Evolutionary conservation across 2,797 vertebrate genomes (phyloP).

Genomic region (Benthosema pterotum): DNA sequence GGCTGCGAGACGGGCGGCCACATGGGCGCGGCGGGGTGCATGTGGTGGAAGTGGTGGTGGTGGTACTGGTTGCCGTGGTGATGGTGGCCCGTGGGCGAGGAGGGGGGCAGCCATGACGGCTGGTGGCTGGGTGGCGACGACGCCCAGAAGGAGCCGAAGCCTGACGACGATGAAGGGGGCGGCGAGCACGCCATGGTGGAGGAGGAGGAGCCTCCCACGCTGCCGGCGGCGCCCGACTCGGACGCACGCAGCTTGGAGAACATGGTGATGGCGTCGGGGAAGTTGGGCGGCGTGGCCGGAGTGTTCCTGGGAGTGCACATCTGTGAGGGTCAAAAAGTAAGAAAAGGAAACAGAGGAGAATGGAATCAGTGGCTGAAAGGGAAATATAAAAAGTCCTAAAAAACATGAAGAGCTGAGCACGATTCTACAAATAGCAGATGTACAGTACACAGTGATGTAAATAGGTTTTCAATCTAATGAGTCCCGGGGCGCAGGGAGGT

Average conservation of each 20-base stretch:
- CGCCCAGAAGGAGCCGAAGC: conserved; percentile 89
- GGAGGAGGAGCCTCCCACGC: conserved; percentile 63
- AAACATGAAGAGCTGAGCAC: too few relatives aligned
- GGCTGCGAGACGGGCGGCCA: conserved; percentile 85
- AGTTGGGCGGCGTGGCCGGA: conserved; percentile 93
- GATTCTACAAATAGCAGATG: too few relatives aligned
- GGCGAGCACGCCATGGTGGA: conserved; percentile 86
- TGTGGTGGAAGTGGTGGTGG: conserved; percentile 78
- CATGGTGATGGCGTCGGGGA: conserved; percentile 94
- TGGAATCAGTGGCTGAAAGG: not conserved
- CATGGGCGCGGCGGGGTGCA: conserved; percentile 82
- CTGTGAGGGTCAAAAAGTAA: conserved; percentile 61
- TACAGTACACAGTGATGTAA: too few relatives aligned
- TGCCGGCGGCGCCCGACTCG: conserved; percentile 72
- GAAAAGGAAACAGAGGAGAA: not conserved
- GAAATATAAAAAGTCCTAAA: too few relatives aligned
- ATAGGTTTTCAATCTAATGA: too few relatives aligned
- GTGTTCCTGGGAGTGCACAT: conserved; percentile 97
- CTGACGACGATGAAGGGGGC: conserved; percentile 80
- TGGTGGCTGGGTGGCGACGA: conserved; percentile 87
- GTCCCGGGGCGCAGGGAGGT: too few relatives aligned
- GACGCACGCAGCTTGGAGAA: conserved; percentile 93
- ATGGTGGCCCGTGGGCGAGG: conserved; percentile 82
- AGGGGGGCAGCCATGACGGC: conserved; percentile 85
- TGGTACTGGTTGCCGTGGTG: conserved; percentile 81